Evolutionary conservation across 1,140 invertebrate species (phyloP).

Genomic region (Dendrolimus punctatus): DNA sequence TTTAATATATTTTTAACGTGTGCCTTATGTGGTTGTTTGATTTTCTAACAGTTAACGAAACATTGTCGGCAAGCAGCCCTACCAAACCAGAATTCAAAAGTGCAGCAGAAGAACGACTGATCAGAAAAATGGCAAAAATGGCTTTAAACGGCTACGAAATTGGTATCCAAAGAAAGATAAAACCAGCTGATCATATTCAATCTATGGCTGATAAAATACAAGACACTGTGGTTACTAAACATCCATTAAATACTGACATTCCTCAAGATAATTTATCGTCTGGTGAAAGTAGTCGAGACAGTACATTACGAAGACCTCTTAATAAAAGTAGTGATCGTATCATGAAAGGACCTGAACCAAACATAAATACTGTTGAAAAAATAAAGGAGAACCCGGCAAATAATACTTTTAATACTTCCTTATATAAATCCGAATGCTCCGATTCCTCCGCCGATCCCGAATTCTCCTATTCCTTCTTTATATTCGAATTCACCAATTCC

Average conservation of each 20-base stretch:
- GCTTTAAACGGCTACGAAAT: constrained; percentile 71
- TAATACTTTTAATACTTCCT: constrained; percentile 7
- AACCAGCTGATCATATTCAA: constrained; percentile 66
- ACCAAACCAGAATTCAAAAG: constrained; percentile 72
- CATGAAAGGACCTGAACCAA: constrained; percentile 27
- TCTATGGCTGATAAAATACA: constrained; percentile 69
- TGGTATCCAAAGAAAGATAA: constrained; percentile 69
- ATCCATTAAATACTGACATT: constrained; percentile 48
- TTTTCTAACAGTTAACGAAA: constrained; percentile 68
- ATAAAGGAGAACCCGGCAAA: constrained; percentile 28
- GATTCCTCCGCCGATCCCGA: constrained; percentile 51
- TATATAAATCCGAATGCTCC: constrained; percentile 9
- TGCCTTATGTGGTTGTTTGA: constrained; percentile 47
- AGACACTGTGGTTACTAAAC: constrained; percentile 67
- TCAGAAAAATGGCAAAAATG: constrained; percentile 69
- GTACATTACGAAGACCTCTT: constrained; percentile 34
- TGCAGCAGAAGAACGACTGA: constrained; percentile 73
- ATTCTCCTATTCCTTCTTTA: constrained; percentile 41
- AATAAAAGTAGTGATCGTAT: constrained; percentile 30
- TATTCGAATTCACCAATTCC: constrained; percentile 15
- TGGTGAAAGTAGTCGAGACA: constrained; percentile 44
- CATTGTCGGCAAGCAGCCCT: constrained; percentile 31
- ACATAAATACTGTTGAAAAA: constrained; percentile 25
- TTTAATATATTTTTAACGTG: constrained; percentile 4
- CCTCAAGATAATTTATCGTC: constrained; percentile 28